Conservation (phyloP, 2,888 invertebrate species). For the Cryptocephalus moraei region DNA sequence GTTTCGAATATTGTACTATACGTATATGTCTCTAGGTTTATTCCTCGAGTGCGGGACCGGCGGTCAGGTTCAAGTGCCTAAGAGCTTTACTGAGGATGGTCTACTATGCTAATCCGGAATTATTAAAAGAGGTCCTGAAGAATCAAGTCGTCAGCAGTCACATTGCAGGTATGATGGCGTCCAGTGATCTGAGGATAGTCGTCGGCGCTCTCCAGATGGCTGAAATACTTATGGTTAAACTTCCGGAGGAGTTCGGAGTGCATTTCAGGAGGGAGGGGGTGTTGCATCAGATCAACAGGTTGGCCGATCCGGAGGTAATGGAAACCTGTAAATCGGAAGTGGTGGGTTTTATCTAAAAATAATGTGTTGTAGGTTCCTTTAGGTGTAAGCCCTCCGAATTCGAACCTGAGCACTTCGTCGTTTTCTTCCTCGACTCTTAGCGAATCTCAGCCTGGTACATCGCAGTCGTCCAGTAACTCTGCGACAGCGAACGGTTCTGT, state of each 20-base stretch:
- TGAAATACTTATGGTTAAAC: conserved; percentile 90
- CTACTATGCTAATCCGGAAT: conserved; percentile 81
- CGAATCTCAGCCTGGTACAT: conserved; percentile 36
- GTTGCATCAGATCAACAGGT: conserved; percentile 72
- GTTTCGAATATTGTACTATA: no score
- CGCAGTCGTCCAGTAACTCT: conserved; percentile 32
- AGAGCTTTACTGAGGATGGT: conserved; percentile 94
- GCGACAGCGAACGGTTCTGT: conserved; percentile 29
- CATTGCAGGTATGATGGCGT: conserved; percentile 97
- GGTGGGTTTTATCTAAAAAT: background rate
- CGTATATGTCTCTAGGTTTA: conserved; percentile 33
- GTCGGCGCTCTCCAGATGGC: conserved; percentile 96
- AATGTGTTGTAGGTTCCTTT: conserved; percentile 35
- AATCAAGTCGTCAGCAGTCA: conserved; percentile 85
- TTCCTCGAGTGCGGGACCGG: conserved; percentile 94
- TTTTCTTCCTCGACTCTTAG: conserved; percentile 42
- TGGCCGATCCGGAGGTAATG: conserved; percentile 56
- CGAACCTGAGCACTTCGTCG: conserved; percentile 42
- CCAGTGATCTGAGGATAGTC: conserved; percentile 90
- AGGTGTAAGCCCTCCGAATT: conserved; percentile 47
- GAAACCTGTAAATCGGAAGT: background rate
- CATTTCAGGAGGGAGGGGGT: conserved; percentile 97
- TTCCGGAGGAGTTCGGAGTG: conserved; percentile 89
- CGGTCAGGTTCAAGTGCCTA: conserved; percentile 93
- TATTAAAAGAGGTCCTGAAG: conserved; percentile 66